Conservation (phyloP, 2,797 vertebrate genomes). For the Alca torda region DNA sequence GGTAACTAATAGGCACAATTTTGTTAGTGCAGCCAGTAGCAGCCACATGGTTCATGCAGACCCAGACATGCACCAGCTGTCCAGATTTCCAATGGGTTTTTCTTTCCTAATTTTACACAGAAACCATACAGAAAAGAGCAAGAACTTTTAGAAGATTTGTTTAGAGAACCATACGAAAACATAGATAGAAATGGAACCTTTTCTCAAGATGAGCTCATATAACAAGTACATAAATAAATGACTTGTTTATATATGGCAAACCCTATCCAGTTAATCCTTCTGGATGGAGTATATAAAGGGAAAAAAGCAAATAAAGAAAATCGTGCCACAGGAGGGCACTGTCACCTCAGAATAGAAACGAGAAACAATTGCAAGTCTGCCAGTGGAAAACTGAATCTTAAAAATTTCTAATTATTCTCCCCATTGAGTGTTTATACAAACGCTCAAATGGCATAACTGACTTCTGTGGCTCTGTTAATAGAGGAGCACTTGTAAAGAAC, state of each 20-base stretch:
- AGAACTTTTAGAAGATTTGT: not conserved
- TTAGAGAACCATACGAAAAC: not conserved
- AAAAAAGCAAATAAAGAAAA: not conserved
- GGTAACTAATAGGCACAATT: not conserved
- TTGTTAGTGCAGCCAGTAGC: not conserved
- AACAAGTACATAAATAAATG: not conserved
- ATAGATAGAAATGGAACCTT: not conserved
- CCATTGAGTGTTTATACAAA: not conserved
- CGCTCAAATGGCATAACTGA: not conserved
- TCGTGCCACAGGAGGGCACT: slow-evolving; percentile 4
- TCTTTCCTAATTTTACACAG: not conserved
- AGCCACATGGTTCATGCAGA: not conserved
- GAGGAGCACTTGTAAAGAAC: not conserved
- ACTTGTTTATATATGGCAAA: not conserved
- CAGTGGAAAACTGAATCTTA: not conserved
- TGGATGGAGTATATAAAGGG: not conserved
- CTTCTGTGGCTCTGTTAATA: not conserved
- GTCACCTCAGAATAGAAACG: not conserved
- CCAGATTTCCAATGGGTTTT: not conserved
- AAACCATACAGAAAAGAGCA: not conserved
- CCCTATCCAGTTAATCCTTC: not conserved
- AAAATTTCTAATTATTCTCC: not conserved
- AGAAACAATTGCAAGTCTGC: not conserved
- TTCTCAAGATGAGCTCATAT: not conserved
- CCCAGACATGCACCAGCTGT: not conserved